Percentiles rank a stretch among this genome's conserved stretches.
Evolutionary conservation across 2,797 vertebrate species (phyloP).

Genomic region (Pangasius krempfi): DNA sequence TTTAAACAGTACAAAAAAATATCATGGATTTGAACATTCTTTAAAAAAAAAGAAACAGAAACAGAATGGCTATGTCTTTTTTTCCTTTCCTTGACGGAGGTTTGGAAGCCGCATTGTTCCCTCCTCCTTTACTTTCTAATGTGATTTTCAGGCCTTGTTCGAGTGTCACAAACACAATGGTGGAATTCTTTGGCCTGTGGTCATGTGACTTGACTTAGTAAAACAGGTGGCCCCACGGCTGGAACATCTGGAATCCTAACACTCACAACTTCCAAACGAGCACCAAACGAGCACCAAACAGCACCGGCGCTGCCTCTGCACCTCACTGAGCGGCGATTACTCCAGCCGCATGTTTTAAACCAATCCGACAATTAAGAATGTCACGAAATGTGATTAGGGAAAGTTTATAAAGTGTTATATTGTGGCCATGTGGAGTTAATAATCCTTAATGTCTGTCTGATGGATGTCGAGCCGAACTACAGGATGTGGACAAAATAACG

Average conservation of each 20-base stretch:
- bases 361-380: neutral
- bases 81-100: too few species aligned
- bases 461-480: neutral
- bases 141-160: constrained; percentile 43
- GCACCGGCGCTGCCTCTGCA: neutral
- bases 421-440: neutral
- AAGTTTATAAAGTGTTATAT: neutral
- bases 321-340: neutral
- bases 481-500: constrained; percentile 29
- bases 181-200: constrained; percentile 46
- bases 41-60: neutral
- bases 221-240: constrained; percentile 57
- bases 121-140: constrained; percentile 34
- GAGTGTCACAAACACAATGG: constrained; percentile 43
- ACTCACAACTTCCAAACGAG: constrained; percentile 23
- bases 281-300: constrained; percentile 22
- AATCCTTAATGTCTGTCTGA: neutral
- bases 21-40: neutral
- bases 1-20: constrained; percentile 19
- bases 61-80: neutral
- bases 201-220: constrained; percentile 47
- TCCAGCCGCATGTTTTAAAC: neutral
- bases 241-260: constrained; percentile 59
- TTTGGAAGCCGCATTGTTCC: neutral
- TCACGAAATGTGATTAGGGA: neutral